Base-by-base conservation (phyloP, 2,797 vertebrate species). In the Aselliscus stoliczkanus region DNA sequence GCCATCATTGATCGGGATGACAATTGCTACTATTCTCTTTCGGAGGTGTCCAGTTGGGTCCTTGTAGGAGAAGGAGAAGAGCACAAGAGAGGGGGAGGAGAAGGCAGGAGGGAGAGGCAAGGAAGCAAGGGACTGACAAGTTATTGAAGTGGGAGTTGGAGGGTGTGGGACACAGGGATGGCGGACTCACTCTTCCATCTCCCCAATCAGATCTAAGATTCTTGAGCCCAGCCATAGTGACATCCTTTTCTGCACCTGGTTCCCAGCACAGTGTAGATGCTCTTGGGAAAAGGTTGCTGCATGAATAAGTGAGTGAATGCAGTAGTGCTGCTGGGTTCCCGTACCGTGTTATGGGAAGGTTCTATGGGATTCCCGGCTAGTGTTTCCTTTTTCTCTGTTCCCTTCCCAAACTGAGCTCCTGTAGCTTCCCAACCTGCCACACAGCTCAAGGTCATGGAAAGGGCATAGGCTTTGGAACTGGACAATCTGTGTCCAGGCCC, bases 231-330 rank as follows among this genome's bases (percentile, higher is more conserved):
- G 42, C 11, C 12, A 31, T 3, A 5, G 29, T 13, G 72, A 39
- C 21, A 14, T 52, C 82, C 54, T 47, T 81, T 54, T 39, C 85
- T 6, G 10, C 9, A 52, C 14, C 18, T 15, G 9, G 9, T 72
- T 56, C 31, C 31, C 20, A 56, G 39, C 27, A 31, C 2, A 12
- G 23, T 4, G 25, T 18, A 31, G 47, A 18, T 2, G 9, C 47
- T 11, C n/a, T 34, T 17, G 85, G 60, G 54, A 70, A 88, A 70
- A 17, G 50, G 50, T 76, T 89, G 80, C 65, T 69, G 70, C 64
- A 44, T 58, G 72, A 47, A 1, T 42, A 70, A 37, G 21, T 50
- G 25, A 37, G 47, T 4, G 6, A 69, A 34, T 34, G 18, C 50
- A 31, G 56, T 15, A 11, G 31, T 21, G n/a, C 17, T 31, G 7